Evolutionary conservation across 2,113 vertebrate species (phyloP), one percentile per base, ranked within the genome.

Genomic region (Lamprotornis superbus): DNA sequence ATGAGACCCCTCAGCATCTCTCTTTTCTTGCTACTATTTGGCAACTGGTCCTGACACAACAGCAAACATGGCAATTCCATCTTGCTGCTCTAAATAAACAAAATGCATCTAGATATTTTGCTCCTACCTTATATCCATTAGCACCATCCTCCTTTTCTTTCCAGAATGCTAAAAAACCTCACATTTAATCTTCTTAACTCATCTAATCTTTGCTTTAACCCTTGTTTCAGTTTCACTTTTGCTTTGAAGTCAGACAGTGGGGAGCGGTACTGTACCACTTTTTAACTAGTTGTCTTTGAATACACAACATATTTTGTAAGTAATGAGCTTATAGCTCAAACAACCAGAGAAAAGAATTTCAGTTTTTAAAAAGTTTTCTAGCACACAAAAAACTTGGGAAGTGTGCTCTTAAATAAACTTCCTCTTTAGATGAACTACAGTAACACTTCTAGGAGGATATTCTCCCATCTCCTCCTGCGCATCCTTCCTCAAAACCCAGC

Each of bases 301-400:
- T 14, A 57, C 5, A 63, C 35, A 60, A 53, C 71, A 39, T 21
- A 39, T n/a, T 68, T 78, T 17, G 1, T 70, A 79, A 93, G 19
- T 49, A 78, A 70, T 0, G 0, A 77, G 15, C 6, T 70, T 37
- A 63, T 6, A 52, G 27, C 0, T 0, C 37, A 12, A 93, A 75
- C 15, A 74, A n/a, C 9, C 5, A 53, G 19, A 1, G 0, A 65
- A 47, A 79, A 74, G 0, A 64, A 7, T 15, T 24, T 8, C 15
- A 15, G 13, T 42, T 42, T 42, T 42, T 42, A 15, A 25, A 15
- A 25, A 2, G 40, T 70, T 63, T 55, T 40, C 39, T 42, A 90
- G 52, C 6, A 37, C n/a, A 44, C 28, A 87, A 52, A 76, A 68
- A 18, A 8, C 21, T 57, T 56, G 14, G 28, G 37, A 79, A 60